phyloP scores from a whole-genome alignment of 2,113 vertebrate genomes.

The Triplophysa rosa region DNA sequence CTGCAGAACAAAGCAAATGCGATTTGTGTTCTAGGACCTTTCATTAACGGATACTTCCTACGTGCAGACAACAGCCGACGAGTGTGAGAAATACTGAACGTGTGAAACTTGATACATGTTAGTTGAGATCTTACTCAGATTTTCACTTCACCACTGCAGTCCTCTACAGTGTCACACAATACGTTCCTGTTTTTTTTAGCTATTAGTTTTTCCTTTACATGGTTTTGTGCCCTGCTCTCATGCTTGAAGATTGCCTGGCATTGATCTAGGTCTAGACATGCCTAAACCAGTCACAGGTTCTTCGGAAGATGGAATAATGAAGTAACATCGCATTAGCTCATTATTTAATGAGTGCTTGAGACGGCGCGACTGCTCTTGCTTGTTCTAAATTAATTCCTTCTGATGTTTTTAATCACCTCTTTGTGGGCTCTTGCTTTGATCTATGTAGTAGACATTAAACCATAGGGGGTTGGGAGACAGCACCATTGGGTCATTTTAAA shows the following conservation, averaged over 20 bases:
- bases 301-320: slow-evolving; percentile 50
- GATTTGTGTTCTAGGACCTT: slow-evolving; percentile 48
- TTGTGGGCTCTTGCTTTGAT: slow-evolving; percentile 68
- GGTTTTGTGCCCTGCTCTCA: neutral
- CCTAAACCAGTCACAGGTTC: slow-evolving; percentile 22
- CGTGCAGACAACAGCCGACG: slow-evolving; percentile 48
- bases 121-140: neutral
- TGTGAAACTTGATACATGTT: neutral
- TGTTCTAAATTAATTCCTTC: slow-evolving; percentile 61
- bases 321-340: slow-evolving; percentile 51
- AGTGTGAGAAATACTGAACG: slow-evolving; percentile 48
- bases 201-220: neutral
- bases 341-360: slow-evolving; percentile 13
- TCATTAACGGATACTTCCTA: slow-evolving; percentile 56
- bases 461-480: slow-evolving; percentile 41
- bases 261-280: slow-evolving; percentile 33
- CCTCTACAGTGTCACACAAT: neutral
- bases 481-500: neutral
- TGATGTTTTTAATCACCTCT: slow-evolving; percentile 70
- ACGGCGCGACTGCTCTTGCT: slow-evolving; percentile 53
- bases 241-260: neutral
- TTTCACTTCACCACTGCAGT: neutral
- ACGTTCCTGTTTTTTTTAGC: neutral
- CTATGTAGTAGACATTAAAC: slow-evolving; percentile 63
- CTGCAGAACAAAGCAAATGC: slow-evolving; percentile 61